These are phyloP conservation scores for Colletes gigas DNA, from an alignment of 1,140 invertebrate genomes.

Conservation along the genomic window DNA sequence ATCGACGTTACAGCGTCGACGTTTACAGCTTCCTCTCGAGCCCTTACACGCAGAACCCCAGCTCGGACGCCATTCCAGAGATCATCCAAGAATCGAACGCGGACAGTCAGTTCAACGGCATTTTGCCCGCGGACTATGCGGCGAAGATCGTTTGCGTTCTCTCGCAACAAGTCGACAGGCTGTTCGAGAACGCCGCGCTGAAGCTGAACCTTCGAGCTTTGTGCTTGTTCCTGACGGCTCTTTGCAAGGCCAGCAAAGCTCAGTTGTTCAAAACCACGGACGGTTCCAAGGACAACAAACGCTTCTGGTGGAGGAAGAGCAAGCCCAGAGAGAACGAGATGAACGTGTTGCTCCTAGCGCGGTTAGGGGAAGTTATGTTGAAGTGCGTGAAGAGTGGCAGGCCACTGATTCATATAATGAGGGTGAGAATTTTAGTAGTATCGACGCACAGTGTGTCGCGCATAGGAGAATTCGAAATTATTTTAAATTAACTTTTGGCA, in stretches of 20 bases:
- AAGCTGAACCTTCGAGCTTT: constrained; percentile 92
- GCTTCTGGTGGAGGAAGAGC: constrained; percentile 82
- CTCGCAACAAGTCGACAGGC: constrained; percentile 91
- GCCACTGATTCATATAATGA: constrained; percentile 94
- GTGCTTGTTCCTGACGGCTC: constrained; percentile 89
- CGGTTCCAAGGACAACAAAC: constrained; percentile 76
- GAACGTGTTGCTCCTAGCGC: constrained; percentile 85
- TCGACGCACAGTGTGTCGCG: no score
- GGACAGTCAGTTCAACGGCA: constrained; percentile 84
- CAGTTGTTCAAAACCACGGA: constrained; percentile 85
- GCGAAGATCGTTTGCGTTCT: constrained; percentile 93
- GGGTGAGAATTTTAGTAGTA: constrained; percentile 71
- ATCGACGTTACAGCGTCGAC: constrained; percentile 83
- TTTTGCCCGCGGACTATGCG: constrained; percentile 90
- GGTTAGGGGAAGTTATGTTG: constrained; percentile 93
- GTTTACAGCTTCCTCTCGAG: constrained; percentile 91
- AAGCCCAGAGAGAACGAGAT: constrained; percentile 82
- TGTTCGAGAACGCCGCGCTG: constrained; percentile 92
- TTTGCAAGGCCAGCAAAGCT: constrained; percentile 91
- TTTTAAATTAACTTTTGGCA: no score
- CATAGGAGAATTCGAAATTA: no score
- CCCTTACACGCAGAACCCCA: constrained; percentile 83
- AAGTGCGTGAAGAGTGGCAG: constrained; percentile 92
- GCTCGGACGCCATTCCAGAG: constrained; percentile 83
- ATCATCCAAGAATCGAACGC: constrained; percentile 85